These are phyloP conservation scores for Papilio protenor DNA, from an alignment of 2,888 invertebrate species.

Conservation along the genomic window DNA sequence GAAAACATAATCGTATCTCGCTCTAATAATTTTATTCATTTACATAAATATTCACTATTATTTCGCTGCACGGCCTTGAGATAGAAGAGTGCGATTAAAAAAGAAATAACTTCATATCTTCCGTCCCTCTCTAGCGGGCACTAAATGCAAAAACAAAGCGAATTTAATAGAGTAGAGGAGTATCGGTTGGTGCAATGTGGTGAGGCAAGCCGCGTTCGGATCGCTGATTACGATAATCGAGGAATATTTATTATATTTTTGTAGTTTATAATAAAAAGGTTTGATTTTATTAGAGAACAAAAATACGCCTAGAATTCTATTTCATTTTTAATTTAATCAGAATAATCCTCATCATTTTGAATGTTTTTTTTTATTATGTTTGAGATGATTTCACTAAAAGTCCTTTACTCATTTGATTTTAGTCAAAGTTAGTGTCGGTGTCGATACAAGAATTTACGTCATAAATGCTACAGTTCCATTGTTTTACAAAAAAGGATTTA, in stretches of 20 bases:
- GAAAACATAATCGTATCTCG: constrained; percentile 28
- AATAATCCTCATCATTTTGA: too few relatives aligned
- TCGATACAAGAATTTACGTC: constrained; percentile 33
- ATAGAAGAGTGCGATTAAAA: constrained; percentile 35
- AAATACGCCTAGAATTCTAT: background rate
- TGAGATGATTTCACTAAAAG: background rate
- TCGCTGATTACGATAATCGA: constrained; percentile 27
- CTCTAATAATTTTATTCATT: constrained; percentile 39
- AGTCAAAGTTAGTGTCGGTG: constrained; percentile 14
- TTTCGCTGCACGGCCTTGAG: constrained; percentile 39
- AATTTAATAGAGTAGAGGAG: constrained; percentile 9
- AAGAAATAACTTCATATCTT: constrained; percentile 14
- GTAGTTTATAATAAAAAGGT: background rate
- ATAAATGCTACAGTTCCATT: constrained; percentile 32
- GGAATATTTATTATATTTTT: constrained; percentile 15
- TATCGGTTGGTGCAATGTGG: constrained; percentile 19
- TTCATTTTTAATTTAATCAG: too few relatives aligned
- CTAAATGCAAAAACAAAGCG: background rate
- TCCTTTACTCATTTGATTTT: background rate
- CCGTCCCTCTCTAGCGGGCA: constrained; percentile 31
- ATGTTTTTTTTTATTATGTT: background rate
- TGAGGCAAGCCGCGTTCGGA: constrained; percentile 35
- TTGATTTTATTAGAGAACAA: background rate
- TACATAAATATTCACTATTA: constrained; percentile 40
- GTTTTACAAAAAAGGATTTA: constrained; percentile 32